Base-by-base conservation (phyloP, 2,113 vertebrate species). In the Saccopteryx leptura region DNA sequence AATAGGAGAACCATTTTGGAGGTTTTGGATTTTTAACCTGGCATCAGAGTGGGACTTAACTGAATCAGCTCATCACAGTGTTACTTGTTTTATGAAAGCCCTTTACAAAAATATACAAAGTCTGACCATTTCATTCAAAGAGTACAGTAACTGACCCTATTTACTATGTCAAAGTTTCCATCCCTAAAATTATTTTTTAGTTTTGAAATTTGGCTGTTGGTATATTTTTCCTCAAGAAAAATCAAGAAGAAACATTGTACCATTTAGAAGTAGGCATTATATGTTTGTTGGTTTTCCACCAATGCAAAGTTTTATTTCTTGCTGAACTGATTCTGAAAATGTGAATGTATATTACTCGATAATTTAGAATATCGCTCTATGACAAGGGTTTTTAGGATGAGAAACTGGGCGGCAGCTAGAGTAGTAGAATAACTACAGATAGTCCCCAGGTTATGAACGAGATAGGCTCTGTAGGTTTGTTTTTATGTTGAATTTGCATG, bases 11-110 rank as follows among this genome's bases (percentile, higher is more conserved):
- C n/a, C 39, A 9, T 3, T 26, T 90, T 24, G 50, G 6, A 84
- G 21, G 52, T n/a, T n/a, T 86, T 86, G 88, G 46, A 69, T 92
- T 94, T 65, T 78, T 71, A 84, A 66, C 66, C 18, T 66, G 54
- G 63, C 39, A 8, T 48, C 60, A 56, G 63, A 33, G n/a, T 5
- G 11, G 17, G 1, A 19, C n/a, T 79, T 88, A 39, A 96, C 0
- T 63, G 46, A 72, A n/a, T 89, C 46, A 72, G 31, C 39, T 69
- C 7, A 0, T 93, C 66, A 33, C 0, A 3, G 12, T 24, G 9
- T 56, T 63, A 75, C 66, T 93, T 86, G 31, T 93, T 19, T 83
- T 88, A 82, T 86, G 90, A 94, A 85, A 94, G 28, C 28, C 68
- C 9, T 60, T 9, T 89, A 56, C 26, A 78, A 46, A 91, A 89